Percentiles rank a stretch among this genome's conserved stretches.
phyloP scores from a whole-genome alignment of 2,888 invertebrate species.

The Brachycybe producta region DNA sequence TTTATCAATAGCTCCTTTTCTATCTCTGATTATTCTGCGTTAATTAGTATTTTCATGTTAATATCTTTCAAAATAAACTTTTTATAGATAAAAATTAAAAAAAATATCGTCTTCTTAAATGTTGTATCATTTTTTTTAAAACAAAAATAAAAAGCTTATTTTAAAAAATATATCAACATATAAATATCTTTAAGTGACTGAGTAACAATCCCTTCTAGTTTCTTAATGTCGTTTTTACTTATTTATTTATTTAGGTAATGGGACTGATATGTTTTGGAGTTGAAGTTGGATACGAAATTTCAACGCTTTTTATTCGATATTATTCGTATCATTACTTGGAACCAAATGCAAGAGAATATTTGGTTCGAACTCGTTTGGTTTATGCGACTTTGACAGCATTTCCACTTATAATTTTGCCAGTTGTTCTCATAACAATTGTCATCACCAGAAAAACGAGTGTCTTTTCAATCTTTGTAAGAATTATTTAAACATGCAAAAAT shows the following conservation, averaged over 20 bases:
- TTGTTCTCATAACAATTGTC: constrained; percentile 9
- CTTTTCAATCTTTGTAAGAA: constrained; percentile 7
- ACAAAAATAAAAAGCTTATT: too few relatives aligned
- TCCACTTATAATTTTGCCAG: constrained; percentile 11
- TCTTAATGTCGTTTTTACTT: too few relatives aligned
- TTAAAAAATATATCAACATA: too few relatives aligned
- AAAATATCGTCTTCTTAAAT: too few relatives aligned
- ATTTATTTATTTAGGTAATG: constrained; percentile 9
- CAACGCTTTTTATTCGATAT: constrained; percentile 12
- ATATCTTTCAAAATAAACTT: too few relatives aligned
- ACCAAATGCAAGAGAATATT: constrained; percentile 12
- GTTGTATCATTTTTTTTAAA: too few relatives aligned
- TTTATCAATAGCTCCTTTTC: too few relatives aligned
- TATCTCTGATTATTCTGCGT: too few relatives aligned
- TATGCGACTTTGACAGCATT: constrained; percentile 13
- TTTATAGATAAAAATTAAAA: too few relatives aligned
- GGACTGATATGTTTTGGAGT: constrained; percentile 7
- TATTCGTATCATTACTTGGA: constrained; percentile 15
- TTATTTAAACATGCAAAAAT: neutral
- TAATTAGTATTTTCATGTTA: too few relatives aligned
- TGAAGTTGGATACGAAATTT: constrained; percentile 12
- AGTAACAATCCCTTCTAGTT: too few relatives aligned
- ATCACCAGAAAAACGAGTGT: constrained; percentile 2
- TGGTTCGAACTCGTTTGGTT: constrained; percentile 14
- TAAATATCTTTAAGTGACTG: too few relatives aligned